Base-by-base conservation (phyloP, 1,140 invertebrate species). In the Diorhabda sublineata region DNA sequence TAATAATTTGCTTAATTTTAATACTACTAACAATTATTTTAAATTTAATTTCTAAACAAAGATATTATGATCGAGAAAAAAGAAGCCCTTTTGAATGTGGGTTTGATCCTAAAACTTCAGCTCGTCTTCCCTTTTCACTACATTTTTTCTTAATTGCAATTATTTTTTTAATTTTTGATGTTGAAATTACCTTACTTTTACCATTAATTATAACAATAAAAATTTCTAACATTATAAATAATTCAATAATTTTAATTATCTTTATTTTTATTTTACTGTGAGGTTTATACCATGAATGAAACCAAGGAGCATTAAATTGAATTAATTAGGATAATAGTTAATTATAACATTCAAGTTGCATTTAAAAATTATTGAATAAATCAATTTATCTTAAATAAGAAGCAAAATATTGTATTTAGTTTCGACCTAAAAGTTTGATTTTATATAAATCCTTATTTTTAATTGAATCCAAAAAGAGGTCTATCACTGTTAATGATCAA, bases 151-250 rank as follows among this genome's bases (percentile, higher is more conserved):
- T 86, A 81, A 87, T 88, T 79, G 81, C 83, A 11, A 61, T 82
- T 78, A 85, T 88, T 83, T 88, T 88, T 81, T 83, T 88, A 83
- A 86, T 88, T 83, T 88, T 88, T 84, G 85, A 87, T 84, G 80
- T 87, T 69, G 86, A 88, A 85, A 85, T 88, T 81, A 79, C 82
- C 42, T 72, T 88, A 77, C 78, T 87, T 73, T 72, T 87, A 9
- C 85, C 85, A 41, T 78, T 85, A 73, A 82, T 85, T 70, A 69
- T 79, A 61, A 74, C 76, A 71, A 74, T 83, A 73, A 76, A 78
- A 75, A 76, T 77, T 75, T 74, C 73, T 65, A 73, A 72, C 77
- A 68, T 77, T 71, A 69, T 85, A 79, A 83, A 71, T 75, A 71
- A 74, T 77, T 74, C 76, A 75, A 68, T 79, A 69, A 72, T 78